Base-by-base conservation (phyloP, 2,113 vertebrate genomes). In the Tragulus kanchil region DNA sequence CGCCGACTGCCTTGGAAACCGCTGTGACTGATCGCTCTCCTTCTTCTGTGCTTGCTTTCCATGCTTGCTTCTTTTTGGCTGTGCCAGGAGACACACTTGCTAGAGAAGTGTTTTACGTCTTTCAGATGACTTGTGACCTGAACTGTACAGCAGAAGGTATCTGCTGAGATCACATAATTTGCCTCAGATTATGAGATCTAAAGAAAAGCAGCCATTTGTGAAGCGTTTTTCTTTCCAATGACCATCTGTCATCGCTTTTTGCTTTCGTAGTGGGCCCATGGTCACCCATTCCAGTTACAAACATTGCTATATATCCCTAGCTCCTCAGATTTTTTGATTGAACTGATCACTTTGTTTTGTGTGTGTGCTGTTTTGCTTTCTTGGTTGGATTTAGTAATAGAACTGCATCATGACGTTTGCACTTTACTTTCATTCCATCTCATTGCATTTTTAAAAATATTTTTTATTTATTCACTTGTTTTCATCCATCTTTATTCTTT, bases 101-200 rank as follows among this genome's bases (percentile, higher is more conserved):
- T 99, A 98, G 99, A 99, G 99, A 99, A 98, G 99, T 99, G 98
- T 99, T 99, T 99, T 99, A 99, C 99, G 99, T 99, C 99, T 99
- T 99, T 99, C 99, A 99, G 99, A 99, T 99, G 99, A 99, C 99
- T 99, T 99, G 99, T 99, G 99, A 99, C 99, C 99, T 98, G 99
- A 99, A 99, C 99, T 99, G 99, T 99, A 99, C 99, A 99, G 99
- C 99, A 99, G 99, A 99, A 99, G 99, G 99, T 99, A 99, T 99
- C 99, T 99, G 99, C 99, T 99, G 99, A 99, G 98, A 99, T 99
- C 99, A 98, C 99, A 98, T 99, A 99, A 99, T 98, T 99, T 98
- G 97, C 98, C 98, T 95, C 95, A 98, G 98, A 98, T 99, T 99
- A 99, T 99, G 99, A 99, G 99, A 99, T 99, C 99, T 98, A 98